Base-by-base conservation (phyloP, 2,888 invertebrate genomes). In the Parnassius smintheus region DNA sequence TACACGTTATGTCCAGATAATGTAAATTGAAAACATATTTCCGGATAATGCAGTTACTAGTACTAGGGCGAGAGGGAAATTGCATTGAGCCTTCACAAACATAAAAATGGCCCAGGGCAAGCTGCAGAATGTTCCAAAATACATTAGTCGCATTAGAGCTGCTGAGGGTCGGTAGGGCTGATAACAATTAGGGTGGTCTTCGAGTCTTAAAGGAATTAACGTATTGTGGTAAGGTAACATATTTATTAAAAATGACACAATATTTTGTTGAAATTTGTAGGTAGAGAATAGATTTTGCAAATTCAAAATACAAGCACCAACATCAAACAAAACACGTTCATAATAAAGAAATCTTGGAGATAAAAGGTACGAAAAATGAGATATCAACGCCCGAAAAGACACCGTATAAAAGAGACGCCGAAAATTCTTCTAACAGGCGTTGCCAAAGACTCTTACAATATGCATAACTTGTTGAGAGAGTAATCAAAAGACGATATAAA, bases 401-500 rank as follows among this genome's bases (percentile, higher is more conserved):
- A 73, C 68, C 70, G 73, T 70, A 78, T 82, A 82, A 86, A 83
- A 77, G 75, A 78, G 78, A 83, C 78, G 79, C 81, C 86, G 72
- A 86, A 84, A 86, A 83, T 82, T 85, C 81, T 77, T 81, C 77
- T 80, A 81, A 82, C 84, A 84, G 77, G 77, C 80, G 76, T 71
- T 72, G 78, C 76, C 78, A 76, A 81, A 79, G 77, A 85, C 84
- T 87, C 84, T 82, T 88, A 88, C 87, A 90, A 88, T 90, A 90
- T 91, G 89, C 90, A 91, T 90, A 91, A 89, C 90, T 91, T 89
- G 89, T 89, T 90, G 88, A 88, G 85, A 88, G 89, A 86, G 90
- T 90, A 91, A 91, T 91, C 91, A 91, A 91, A 91, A 90, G 89
- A 83, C 89, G 90, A 91, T 91, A 90, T 88, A 91, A 90, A 90